These are phyloP conservation scores for Drosophila arawakana DNA, from an alignment of 1,140 invertebrate genomes.

Conservation along the genomic window DNA sequence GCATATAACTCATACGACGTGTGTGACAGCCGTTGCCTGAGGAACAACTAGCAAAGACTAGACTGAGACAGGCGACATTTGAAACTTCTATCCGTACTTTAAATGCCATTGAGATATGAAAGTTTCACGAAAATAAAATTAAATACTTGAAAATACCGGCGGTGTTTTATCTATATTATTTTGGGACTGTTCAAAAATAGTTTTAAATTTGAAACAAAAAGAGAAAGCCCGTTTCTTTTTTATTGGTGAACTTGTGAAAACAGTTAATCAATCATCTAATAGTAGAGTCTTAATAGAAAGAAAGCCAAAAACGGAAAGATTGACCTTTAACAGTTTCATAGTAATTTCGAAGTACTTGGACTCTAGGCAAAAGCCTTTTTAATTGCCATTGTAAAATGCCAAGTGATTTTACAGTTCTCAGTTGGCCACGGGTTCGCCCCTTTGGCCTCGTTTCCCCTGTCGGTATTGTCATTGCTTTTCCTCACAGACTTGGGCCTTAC, in stretches of 20 bases:
- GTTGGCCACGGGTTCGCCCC: conserved; percentile 13
- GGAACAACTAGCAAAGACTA: conserved; percentile 9
- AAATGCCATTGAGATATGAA: conserved; percentile 38
- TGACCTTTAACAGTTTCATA: conserved; percentile 21
- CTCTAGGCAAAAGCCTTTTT: conserved; percentile 50
- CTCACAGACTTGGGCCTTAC: conserved; percentile 23
- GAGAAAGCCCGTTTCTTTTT: too few species aligned
- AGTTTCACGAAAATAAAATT: conserved; percentile 35
- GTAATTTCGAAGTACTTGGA: conserved; percentile 33
- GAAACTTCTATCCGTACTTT: conserved; percentile 20
- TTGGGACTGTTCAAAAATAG: neutral
- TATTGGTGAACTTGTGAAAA: too few species aligned
- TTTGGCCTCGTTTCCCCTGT: neutral
- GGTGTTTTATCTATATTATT: neutral
- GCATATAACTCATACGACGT: conserved; percentile 63
- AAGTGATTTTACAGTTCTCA: conserved; percentile 39
- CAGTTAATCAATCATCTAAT: conserved; percentile 10
- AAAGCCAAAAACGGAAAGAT: neutral
- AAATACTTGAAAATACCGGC: conserved; percentile 29
- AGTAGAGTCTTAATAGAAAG: too few species aligned
- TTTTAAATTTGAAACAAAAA: too few species aligned
- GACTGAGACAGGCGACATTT: conserved; percentile 20
- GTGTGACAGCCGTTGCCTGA: conserved; percentile 53
- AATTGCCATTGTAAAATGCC: conserved; percentile 56
- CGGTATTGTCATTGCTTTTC: neutral